Base-by-base conservation (phyloP, 2,888 invertebrate genomes). In the Aspidiotus rigidus region DNA sequence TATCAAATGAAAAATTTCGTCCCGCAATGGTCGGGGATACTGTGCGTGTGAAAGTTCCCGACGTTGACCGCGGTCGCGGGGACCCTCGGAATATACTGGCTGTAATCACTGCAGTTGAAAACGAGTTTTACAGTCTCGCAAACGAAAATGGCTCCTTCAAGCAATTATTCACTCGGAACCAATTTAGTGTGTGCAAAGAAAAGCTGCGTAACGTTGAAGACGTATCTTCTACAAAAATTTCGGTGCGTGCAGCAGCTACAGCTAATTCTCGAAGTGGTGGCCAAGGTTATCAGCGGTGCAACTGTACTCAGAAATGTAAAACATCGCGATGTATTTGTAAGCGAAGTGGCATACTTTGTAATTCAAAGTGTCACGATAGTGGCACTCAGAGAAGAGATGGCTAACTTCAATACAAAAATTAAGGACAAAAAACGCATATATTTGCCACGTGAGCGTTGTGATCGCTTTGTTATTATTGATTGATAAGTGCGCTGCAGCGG, bases 361-460 rank as follows among this genome's bases (percentile, higher is more conserved):
- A 60, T 44, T 59, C 60, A 28, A 57, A 67, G 49, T 67, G 60
- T 39, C 53, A 67, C 60, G 11, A 16, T 54, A 66, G 57, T 13
- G 13, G n/a, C n/a, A n/a, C n/a, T n/a, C n/a, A n/a, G n/a, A n/a
- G n/a, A n/a, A n/a, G n/a, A n/a, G n/a, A n/a, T n/a, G n/a, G n/a
- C n/a, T n/a, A n/a, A n/a, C n/a, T n/a, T n/a, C n/a, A n/a, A n/a
- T n/a, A n/a, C n/a, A 16, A n/a, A n/a, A n/a, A n/a, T n/a, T n/a
- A n/a, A n/a, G n/a, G n/a, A n/a, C n/a, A n/a, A n/a, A n/a, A n/a
- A n/a, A n/a, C n/a, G n/a, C n/a, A n/a, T n/a, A n/a, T n/a, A n/a
- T n/a, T n/a, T n/a, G n/a, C n/a, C n/a, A n/a, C n/a, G n/a, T n/a
- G n/a, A n/a, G n/a, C n/a, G n/a, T n/a, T n/a, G n/a, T n/a, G n/a